Conservation (phyloP, 2,113 vertebrate genomes). For the Stercorarius parasiticus region DNA sequence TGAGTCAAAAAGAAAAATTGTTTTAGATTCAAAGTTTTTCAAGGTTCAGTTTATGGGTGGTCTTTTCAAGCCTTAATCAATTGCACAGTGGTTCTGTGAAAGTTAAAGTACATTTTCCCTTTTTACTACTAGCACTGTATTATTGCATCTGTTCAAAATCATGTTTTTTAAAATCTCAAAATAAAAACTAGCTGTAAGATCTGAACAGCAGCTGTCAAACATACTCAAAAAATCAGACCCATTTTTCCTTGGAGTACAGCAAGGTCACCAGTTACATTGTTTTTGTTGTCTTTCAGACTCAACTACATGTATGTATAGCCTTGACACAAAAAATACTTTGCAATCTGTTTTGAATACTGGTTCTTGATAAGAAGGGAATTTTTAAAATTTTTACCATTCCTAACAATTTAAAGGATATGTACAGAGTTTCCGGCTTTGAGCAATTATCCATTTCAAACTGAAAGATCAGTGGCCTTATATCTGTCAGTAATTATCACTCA, state of each 20-base stretch:
- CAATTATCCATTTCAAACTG: neutral
- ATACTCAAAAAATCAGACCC: neutral
- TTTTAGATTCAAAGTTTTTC: neutral
- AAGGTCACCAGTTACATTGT: neutral
- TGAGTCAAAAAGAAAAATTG: neutral
- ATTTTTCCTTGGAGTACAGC: neutral
- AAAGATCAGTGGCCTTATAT: neutral
- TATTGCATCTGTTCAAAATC: neutral
- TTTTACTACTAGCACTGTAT: neutral
- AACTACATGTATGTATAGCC: neutral
- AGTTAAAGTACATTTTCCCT: neutral
- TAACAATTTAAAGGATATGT: neutral
- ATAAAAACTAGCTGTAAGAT: neutral
- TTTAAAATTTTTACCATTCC: neutral
- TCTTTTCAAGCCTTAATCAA: neutral
- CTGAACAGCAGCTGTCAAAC: neutral
- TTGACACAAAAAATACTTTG: neutral
- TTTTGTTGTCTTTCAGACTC: neutral
- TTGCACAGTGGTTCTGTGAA: neutral
- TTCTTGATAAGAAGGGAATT: neutral
- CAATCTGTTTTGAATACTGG: neutral
- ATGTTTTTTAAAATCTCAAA: neutral
- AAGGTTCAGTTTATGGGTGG: neutral
- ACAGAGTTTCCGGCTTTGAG: neutral
- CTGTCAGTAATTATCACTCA: neutral